phyloP scores from a whole-genome alignment of 2,888 invertebrate genomes.

The Proisotoma minuta region DNA sequence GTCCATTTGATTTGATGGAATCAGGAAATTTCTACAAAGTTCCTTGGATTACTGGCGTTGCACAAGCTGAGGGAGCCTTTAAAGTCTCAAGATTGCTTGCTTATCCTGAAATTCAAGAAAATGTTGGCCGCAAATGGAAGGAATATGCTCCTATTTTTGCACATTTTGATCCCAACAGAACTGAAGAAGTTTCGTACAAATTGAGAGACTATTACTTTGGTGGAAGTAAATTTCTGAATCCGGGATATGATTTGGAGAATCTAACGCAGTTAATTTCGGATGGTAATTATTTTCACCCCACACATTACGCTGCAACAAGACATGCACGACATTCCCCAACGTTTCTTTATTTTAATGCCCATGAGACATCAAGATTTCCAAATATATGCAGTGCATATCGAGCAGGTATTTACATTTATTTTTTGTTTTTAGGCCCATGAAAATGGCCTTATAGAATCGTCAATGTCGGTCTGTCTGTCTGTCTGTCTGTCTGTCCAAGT shows the following conservation, averaged over 20 bases:
- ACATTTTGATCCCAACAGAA: constrained; percentile 21
- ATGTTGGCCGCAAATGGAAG: constrained; percentile 28
- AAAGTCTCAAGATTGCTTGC: constrained; percentile 34
- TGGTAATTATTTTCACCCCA: constrained; percentile 29
- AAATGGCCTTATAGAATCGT: too few relatives aligned
- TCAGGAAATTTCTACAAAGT: constrained; percentile 42
- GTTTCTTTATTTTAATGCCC: constrained; percentile 30
- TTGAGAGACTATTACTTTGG: constrained; percentile 34
- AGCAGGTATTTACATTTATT: constrained; percentile 21
- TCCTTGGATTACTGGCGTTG: constrained; percentile 40
- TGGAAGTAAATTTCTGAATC: constrained; percentile 24
- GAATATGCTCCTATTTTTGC: constrained; percentile 30
- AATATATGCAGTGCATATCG: constrained; percentile 25
- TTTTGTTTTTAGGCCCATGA: too few relatives aligned
- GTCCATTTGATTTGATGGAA: constrained; percentile 33
- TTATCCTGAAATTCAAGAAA: constrained; percentile 22
- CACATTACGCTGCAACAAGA: constrained; percentile 21
- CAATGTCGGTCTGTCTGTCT: too few relatives aligned
- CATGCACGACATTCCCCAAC: constrained; percentile 28
- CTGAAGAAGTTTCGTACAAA: constrained; percentile 25
- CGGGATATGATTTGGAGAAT: constrained; percentile 32
- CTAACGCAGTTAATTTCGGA: constrained; percentile 37
- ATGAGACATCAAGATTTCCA: constrained; percentile 25
- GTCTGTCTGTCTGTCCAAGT: too few relatives aligned
- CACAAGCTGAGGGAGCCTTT: constrained; percentile 36